phyloP scores from a whole-genome alignment of 2,797 vertebrate genomes.

The Eidolon dupreanum region DNA sequence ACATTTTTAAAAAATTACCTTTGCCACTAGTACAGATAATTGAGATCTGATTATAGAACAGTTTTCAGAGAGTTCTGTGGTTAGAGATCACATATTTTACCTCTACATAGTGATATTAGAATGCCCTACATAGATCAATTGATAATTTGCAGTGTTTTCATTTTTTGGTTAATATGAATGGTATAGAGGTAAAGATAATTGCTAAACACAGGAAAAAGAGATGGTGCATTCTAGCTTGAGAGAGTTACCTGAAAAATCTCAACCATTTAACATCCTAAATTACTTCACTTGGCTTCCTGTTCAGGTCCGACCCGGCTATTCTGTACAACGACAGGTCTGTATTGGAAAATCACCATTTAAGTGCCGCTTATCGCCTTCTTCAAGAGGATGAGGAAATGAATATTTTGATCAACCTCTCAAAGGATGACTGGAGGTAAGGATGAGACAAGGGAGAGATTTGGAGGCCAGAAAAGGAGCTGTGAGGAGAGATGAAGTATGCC shows the following conservation, averaged over 20 bases:
- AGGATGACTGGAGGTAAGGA: conserved; percentile 97
- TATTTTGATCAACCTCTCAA: conserved; percentile 94
- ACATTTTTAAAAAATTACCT: background rate
- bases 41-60: background rate
- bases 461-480: background rate
- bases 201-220: background rate
- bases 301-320: conserved; percentile 95
- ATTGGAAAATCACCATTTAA: conserved; percentile 96
- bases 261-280: background rate
- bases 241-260: background rate
- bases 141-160: background rate
- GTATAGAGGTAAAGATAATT: background rate
- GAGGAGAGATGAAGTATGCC: background rate
- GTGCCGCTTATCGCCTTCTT: conserved; percentile 93
- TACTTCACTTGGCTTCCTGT: conserved; percentile 69
- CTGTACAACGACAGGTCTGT: conserved; percentile 97
- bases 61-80: background rate
- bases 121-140: background rate
- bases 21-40: background rate
- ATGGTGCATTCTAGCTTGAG: background rate
- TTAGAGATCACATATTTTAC: background rate
- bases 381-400: conserved; percentile 96
- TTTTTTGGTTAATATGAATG: background rate
- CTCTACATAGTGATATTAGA: background rate
- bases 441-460: background rate